phyloP scores from a whole-genome alignment of 1,140 invertebrate species.

The Bombyx mori region ASM3026992v2 NC_085118.1:14139501-14140000 shows the following conservation, averaged over 20 bases:
- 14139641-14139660: conserved; percentile 26
- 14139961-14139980: conserved; percentile 34
- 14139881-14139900: conserved; percentile 57
- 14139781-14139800: conserved; percentile 17
- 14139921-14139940: background rate
- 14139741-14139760: conserved; percentile 68
- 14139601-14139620: background rate
- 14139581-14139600: too few relatives aligned
- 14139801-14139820: conserved; percentile 38
- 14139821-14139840: conserved; percentile 58
- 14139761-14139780: conserved; percentile 41
- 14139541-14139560: conserved; percentile 75
- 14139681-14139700: conserved; percentile 54
- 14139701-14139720: conserved; percentile 47
- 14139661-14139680: conserved; percentile 60
- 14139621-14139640: conserved; percentile 5
- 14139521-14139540: conserved; percentile 76
- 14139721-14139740: conserved; percentile 69
- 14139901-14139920: conserved; percentile 58
- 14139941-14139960: too few relatives aligned
- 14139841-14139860: conserved; percentile 37
- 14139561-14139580: background rate
- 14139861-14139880: conserved; percentile 50
- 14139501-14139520: conserved; percentile 64
- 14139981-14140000: conserved; percentile 19